Evolutionary conservation across 2,797 vertebrate genomes (phyloP).

Genomic region (Gallinago solitaria): DNA sequence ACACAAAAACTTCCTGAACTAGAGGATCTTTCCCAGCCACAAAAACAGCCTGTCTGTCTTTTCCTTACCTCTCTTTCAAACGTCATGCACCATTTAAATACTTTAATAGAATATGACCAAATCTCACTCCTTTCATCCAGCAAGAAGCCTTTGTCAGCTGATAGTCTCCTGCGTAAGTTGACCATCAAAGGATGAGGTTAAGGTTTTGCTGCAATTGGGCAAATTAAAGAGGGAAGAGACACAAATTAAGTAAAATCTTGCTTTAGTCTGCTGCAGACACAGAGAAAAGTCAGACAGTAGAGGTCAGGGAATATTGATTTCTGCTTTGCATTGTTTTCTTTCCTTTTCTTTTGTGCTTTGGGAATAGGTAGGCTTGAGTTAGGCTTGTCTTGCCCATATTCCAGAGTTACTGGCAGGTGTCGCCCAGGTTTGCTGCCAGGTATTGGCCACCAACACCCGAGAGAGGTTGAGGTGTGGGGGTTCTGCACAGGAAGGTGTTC

Average conservation of each 20-base stretch:
- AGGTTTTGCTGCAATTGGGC: neutral
- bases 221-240: neutral
- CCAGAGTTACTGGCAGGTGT: neutral
- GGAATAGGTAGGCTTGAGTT: neutral
- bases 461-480: accelerated
- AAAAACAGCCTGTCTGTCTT: neutral
- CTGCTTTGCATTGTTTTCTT: neutral
- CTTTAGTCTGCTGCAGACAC: neutral
- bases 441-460: neutral
- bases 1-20: neutral
- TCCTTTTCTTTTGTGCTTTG: neutral
- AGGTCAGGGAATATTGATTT: neutral
- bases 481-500: neutral
- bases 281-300: neutral
- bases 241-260: neutral
- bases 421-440: neutral
- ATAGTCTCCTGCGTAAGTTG: neutral
- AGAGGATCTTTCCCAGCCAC: constrained; percentile 49
- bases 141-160: neutral
- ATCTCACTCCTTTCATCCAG: neutral
- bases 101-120: neutral
- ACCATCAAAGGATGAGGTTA: neutral
- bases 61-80: neutral
- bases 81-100: neutral
- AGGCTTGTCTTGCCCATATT: neutral